A percentile compares a stretch with the other conserved stretches of the same genome.
Conservation (phyloP, 1,140 invertebrate genomes). For the Theocolax elegans region DNA sequence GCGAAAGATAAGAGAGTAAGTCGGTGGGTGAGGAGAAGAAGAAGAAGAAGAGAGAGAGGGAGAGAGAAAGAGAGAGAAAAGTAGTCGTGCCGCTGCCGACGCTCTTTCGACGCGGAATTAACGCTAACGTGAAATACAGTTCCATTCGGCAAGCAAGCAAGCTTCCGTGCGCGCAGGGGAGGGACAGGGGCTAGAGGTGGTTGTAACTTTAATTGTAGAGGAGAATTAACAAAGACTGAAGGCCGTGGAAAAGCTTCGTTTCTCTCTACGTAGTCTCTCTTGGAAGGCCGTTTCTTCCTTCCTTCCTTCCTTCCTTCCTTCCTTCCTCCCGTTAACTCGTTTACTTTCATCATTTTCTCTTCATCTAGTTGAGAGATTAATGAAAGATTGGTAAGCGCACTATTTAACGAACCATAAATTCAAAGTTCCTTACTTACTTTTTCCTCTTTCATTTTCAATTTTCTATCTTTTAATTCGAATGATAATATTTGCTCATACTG, state of each 20-base stretch:
- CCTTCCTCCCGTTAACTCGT: neutral
- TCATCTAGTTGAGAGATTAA: neutral
- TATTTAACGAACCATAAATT: no score
- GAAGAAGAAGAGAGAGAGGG: neutral
- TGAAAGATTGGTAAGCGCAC: no score
- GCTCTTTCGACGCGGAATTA: constrained; percentile 12
- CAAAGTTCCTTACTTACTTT: no score
- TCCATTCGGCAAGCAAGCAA: neutral
- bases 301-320: no score
- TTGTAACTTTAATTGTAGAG: constrained; percentile 18
- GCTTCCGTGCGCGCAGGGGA: no score
- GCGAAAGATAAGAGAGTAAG: neutral
- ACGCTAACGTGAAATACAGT: constrained; percentile 15
- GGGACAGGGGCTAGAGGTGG: neutral
- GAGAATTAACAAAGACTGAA: constrained; percentile 19
- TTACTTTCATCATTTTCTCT: neutral
- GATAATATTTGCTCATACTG: no score
- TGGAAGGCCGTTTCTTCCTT: neutral
- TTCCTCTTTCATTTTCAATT: no score
- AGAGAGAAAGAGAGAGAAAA: neutral
- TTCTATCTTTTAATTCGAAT: no score
- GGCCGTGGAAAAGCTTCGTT: neutral
- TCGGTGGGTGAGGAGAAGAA: neutral
- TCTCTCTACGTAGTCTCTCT: no score
- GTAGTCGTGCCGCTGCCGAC: neutral